These are phyloP conservation scores for Pogonus chalceus DNA, from an alignment of 1,140 invertebrate species.

Conservation along the genomic window DNA sequence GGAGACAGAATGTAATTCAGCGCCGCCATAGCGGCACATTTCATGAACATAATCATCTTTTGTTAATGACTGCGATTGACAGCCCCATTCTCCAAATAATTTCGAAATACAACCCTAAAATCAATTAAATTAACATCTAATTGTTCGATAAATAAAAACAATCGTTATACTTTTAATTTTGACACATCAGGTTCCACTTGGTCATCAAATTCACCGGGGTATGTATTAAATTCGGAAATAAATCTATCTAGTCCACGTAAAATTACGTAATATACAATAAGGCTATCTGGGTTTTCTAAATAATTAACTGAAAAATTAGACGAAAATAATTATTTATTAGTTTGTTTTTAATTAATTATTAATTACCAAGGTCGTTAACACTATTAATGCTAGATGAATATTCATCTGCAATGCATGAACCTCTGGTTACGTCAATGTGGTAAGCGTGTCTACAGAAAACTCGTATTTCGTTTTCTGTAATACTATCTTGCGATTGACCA, in stretches of 20 bases:
- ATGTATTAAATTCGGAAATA: slow-evolving; percentile 74
- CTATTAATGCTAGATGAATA: slow-evolving; percentile 36
- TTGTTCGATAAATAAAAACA: not conserved
- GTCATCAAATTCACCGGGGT: slow-evolving; percentile 81
- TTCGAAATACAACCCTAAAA: slow-evolving; percentile 60
- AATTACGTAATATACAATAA: slow-evolving; percentile 86
- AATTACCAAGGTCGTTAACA: slow-evolving; percentile 18
- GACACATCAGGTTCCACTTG: slow-evolving; percentile 83
- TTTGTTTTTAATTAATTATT: slow-evolving; percentile 12
- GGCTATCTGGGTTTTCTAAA: slow-evolving; percentile 67
- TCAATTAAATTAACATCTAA: slow-evolving; percentile 7
- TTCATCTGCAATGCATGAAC: slow-evolving; percentile 71
- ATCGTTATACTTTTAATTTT: slow-evolving; percentile 58
- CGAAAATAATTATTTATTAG: slow-evolving; percentile 15
- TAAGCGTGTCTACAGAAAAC: slow-evolving; percentile 77
- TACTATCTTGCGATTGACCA: slow-evolving; percentile 57
- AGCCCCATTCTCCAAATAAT: slow-evolving; percentile 77
- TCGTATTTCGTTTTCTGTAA: slow-evolving; percentile 67
- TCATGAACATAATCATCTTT: slow-evolving; percentile 95
- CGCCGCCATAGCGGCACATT: slow-evolving; percentile 86
- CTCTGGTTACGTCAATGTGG: slow-evolving; percentile 67
- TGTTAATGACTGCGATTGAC: slow-evolving; percentile 48
- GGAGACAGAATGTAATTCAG: slow-evolving; percentile 91
- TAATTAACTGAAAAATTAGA: slow-evolving; percentile 39
- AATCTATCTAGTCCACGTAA: slow-evolving; percentile 87